Percentiles rank a stretch among this genome's conserved stretches.
Evolutionary conservation across 2,888 invertebrate species (phyloP).

Genomic region (Agrilus biguttatus): DNA sequence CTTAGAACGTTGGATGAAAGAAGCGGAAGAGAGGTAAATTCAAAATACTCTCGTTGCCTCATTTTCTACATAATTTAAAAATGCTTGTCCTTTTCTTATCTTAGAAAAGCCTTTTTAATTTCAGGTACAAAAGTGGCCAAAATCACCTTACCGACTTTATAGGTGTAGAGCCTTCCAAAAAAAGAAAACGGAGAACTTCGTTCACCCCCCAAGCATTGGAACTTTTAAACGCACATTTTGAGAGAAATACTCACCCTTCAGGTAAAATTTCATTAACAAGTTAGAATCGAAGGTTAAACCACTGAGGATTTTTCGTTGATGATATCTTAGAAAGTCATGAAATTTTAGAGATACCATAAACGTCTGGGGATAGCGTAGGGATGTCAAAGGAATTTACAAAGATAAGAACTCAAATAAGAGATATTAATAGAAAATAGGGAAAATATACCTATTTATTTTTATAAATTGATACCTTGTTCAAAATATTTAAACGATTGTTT

Average conservation of each 20-base stretch:
- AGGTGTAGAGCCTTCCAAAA: conserved; percentile 93
- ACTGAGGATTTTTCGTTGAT: too few species aligned
- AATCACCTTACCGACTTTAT: conserved; percentile 92
- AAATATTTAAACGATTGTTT: too few species aligned
- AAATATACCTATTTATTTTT: too few species aligned
- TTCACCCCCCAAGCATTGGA: conserved; percentile 95
- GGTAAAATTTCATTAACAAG: conserved; percentile 39
- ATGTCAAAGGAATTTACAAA: too few species aligned
- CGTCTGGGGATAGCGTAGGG: too few species aligned
- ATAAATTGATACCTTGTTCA: too few species aligned
- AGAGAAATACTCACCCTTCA: conserved; percentile 94
- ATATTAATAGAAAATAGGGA: too few species aligned
- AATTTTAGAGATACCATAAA: too few species aligned
- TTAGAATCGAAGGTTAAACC: too few species aligned
- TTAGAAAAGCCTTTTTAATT: conserved; percentile 25
- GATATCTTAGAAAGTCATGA: too few species aligned
- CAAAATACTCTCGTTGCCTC: background rate
- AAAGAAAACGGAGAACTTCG: conserved; percentile 88
- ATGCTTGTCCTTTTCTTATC: conserved; percentile 11
- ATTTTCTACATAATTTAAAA: conserved; percentile 1
- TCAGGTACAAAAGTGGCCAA: conserved; percentile 80
- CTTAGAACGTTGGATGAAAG: conserved; percentile 96
- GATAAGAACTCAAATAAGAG: too few species aligned
- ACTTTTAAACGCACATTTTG: conserved; percentile 87
- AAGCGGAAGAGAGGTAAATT: conserved; percentile 88